These are phyloP conservation scores for Indri indri DNA, from an alignment of 2,113 vertebrate species.

Conservation along the genomic window DNA sequence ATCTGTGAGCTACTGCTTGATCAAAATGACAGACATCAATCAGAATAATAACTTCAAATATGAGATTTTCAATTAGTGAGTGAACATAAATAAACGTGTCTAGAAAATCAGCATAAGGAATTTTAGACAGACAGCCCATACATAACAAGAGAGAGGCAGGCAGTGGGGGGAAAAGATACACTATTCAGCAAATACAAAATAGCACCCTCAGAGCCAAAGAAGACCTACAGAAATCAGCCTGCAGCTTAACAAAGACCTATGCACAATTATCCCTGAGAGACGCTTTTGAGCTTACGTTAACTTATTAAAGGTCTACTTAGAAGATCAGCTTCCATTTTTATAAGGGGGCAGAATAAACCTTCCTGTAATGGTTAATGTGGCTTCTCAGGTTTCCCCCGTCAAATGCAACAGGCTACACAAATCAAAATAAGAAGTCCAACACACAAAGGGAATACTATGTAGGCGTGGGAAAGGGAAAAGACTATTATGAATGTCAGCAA, in stretches of 20 bases:
- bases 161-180: constrained; percentile 64
- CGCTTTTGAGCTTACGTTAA: not conserved
- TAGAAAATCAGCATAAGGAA: constrained; percentile 86
- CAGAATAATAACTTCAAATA: constrained; percentile 89
- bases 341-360: not conserved
- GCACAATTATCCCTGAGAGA: constrained; percentile 49
- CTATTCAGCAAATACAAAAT: constrained; percentile 71
- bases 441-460: not conserved
- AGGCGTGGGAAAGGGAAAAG: not conserved
- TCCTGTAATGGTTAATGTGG: not conserved
- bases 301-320: constrained; percentile 45
- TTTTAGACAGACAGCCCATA: constrained; percentile 82
- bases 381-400: not conserved
- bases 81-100: constrained; percentile 87
- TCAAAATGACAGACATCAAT: constrained; percentile 90
- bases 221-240: constrained; percentile 72
- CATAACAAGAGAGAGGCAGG: constrained; percentile 81
- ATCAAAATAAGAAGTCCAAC: not conserved
- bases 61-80: constrained; percentile 88
- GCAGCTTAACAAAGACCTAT: constrained; percentile 70
- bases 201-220: constrained; percentile 50
- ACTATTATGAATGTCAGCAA: not conserved
- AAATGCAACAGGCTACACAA: not conserved
- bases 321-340: constrained; percentile 16
- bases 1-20: constrained; percentile 87